Evolutionary conservation across 1,140 invertebrate genomes (phyloP).

Genomic region (Tetragnatha versicolor): DNA sequence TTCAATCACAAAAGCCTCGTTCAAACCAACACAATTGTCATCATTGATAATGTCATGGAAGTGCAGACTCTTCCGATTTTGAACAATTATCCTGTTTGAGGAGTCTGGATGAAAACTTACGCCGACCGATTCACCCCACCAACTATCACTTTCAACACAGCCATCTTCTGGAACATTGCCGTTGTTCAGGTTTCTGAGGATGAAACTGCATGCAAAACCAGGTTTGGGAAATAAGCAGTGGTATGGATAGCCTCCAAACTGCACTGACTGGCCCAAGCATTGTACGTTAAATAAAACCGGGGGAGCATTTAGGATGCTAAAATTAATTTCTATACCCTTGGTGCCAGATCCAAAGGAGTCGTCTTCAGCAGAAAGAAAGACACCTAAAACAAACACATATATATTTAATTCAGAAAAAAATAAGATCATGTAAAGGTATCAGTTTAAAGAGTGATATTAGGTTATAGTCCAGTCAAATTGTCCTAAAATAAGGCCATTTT

Average conservation of each 20-base stretch:
- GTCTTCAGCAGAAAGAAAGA: no score
- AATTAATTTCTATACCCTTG: no score
- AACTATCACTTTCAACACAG: neutral
- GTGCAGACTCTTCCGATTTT: neutral
- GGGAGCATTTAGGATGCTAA: neutral
- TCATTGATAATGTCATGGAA: conserved; percentile 1
- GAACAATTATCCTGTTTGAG: conserved; percentile 9
- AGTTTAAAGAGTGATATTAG: no score
- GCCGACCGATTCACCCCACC: neutral
- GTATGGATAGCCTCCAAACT: conserved; percentile 19
- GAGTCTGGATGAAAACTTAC: conserved; percentile 21
- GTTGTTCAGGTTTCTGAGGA: neutral
- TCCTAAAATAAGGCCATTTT: no score
- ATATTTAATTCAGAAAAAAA: no score
- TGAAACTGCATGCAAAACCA: neutral
- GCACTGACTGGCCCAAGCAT: neutral
- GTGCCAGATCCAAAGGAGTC: no score
- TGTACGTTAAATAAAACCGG: conserved; percentile 9
- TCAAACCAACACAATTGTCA: neutral
- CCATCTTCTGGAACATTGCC: neutral
- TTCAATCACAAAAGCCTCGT: neutral
- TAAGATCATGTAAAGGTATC: no score
- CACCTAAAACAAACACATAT: no score
- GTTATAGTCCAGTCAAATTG: no score
- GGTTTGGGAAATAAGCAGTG: conserved; percentile 16